A percentile compares a stretch with the other conserved stretches of the same genome.
Evolutionary conservation across 1,140 invertebrate genomes (phyloP).

Genomic region (Chrysomallon squamiferum): DNA sequence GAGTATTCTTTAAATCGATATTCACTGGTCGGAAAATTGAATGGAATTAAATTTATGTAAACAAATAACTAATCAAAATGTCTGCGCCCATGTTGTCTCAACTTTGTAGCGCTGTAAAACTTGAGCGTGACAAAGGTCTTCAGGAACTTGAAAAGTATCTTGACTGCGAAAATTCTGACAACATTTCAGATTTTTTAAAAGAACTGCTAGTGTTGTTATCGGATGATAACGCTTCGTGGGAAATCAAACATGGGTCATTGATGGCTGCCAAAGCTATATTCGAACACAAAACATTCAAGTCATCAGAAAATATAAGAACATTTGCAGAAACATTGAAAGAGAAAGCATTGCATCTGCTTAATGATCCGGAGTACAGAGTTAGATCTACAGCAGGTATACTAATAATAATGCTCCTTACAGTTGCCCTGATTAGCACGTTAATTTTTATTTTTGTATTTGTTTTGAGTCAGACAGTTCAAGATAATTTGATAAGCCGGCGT

Average conservation of each 20-base stretch:
- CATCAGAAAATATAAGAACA: constrained; percentile 30
- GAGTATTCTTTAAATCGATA: too few relatives aligned
- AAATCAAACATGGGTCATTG: constrained; percentile 61
- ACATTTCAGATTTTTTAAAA: constrained; percentile 38
- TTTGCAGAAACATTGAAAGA: constrained; percentile 52
- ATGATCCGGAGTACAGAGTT: constrained; percentile 64
- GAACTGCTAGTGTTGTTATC: constrained; percentile 32
- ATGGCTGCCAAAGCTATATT: constrained; percentile 60
- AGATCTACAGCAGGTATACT: constrained; percentile 61
- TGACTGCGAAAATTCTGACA: constrained; percentile 26
- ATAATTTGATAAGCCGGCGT: too few relatives aligned
- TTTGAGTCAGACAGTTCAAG: too few relatives aligned
- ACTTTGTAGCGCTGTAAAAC: constrained; percentile 60
- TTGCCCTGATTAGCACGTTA: too few relatives aligned
- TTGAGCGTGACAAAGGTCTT: constrained; percentile 63
- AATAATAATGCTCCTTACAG: too few relatives aligned
- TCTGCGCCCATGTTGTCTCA: constrained; percentile 67
- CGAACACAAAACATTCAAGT: constrained; percentile 35
- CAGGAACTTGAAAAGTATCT: constrained; percentile 53
- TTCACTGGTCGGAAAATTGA: too few relatives aligned
- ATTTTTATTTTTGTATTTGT: too few relatives aligned
- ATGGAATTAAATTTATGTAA: too few relatives aligned
- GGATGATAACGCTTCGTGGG: constrained; percentile 35
- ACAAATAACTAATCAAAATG: constrained; percentile 20
- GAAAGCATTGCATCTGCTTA: constrained; percentile 53